These are phyloP conservation scores for Acanthosepion pharaonis DNA, from an alignment of 2,888 invertebrate species.

Conservation along the genomic window DNA sequence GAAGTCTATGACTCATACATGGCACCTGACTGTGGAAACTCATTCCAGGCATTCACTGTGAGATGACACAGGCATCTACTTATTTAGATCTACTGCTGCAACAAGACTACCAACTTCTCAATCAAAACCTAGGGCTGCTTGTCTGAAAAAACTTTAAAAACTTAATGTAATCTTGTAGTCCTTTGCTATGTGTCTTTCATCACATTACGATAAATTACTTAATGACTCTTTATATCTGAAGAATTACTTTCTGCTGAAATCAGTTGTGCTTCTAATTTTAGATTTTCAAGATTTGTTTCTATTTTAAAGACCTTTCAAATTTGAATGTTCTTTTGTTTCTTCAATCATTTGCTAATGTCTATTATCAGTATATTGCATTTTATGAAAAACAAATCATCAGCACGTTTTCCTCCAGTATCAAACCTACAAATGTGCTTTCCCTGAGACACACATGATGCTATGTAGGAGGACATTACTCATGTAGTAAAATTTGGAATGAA, in stretches of 20 bases:
- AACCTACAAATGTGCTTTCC: no score
- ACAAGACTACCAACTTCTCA: slow-evolving; percentile 17
- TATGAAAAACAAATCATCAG: not conserved
- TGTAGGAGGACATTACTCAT: no score
- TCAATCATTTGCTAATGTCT: slow-evolving; percentile 34
- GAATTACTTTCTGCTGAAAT: not conserved
- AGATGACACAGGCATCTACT: slow-evolving; percentile 33
- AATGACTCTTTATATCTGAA: not conserved
- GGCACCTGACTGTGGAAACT: slow-evolving; percentile 33
- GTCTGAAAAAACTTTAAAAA: not conserved
- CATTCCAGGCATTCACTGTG: slow-evolving; percentile 33
- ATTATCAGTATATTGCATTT: slow-evolving; percentile 37
- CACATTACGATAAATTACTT: not conserved
- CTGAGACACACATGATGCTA: no score
- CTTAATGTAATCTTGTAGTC: not conserved
- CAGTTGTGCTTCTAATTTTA: not conserved
- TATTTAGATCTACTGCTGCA: slow-evolving; percentile 33
- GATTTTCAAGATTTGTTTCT: not conserved
- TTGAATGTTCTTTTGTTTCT: slow-evolving; percentile 6
- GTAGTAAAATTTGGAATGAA: no score
- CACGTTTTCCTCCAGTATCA: no score
- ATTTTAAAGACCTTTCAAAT: not conserved
- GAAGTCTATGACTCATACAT: slow-evolving; percentile 33
- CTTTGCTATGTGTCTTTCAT: slow-evolving; percentile 13
- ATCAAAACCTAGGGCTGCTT: not conserved